A percentile compares a stretch with the other conserved stretches of the same genome.
Conservation (phyloP, 2,113 vertebrate species). For the Columba janthina region DNA sequence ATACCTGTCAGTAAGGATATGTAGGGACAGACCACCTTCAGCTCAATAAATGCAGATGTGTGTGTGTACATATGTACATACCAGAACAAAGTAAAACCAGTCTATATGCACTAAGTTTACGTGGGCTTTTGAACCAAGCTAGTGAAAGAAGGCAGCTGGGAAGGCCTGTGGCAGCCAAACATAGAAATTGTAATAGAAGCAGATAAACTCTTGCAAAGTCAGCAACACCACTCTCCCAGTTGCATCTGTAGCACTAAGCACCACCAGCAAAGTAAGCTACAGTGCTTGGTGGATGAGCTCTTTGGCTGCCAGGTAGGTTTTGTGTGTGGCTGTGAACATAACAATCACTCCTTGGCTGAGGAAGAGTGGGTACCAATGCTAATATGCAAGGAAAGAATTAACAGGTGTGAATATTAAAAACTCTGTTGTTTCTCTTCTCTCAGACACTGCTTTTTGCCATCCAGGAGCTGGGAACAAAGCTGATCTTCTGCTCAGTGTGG, state of each 20-base stretch:
- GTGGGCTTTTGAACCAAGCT: neutral
- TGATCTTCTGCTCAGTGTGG: neutral
- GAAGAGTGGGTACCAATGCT: neutral
- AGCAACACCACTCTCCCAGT: neutral
- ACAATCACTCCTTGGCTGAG: conserved; percentile 12
- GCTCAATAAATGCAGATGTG: neutral
- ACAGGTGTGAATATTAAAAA: neutral
- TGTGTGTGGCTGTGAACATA: conserved; percentile 46
- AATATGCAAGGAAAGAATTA: neutral
- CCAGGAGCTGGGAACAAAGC: accelerated
- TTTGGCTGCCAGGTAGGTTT: conserved; percentile 42
- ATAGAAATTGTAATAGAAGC: neutral
- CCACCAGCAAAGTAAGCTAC: conserved; percentile 48
- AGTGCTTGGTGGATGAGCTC: conserved; percentile 25
- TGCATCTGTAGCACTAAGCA: neutral
- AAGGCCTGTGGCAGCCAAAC: neutral
- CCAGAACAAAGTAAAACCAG: neutral
- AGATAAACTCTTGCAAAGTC: neutral
- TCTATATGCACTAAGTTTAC: neutral
- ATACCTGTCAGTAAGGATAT: neutral
- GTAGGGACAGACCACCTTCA: neutral
- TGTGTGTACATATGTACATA: neutral
- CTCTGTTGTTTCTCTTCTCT: neutral
- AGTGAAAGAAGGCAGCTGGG: conserved; percentile 22
- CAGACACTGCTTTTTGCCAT: accelerated